Conservation (phyloP, 2,797 vertebrate genomes). For the Tapera naevia region DNA sequence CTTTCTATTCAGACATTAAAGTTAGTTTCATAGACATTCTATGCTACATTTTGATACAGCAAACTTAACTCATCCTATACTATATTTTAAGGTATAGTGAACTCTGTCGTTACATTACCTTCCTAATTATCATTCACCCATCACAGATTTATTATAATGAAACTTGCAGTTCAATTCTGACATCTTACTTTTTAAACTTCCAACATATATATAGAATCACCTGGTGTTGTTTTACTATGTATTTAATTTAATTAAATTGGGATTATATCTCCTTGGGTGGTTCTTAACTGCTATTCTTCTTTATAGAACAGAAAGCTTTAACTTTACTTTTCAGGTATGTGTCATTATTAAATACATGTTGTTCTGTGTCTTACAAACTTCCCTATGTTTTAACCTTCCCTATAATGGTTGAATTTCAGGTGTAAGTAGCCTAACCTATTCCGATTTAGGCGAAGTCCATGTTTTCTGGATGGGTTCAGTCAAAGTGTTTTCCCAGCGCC, state of each 20-base stretch:
- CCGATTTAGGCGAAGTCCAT: neutral
- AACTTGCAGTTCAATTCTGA: neutral
- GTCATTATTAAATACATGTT: neutral
- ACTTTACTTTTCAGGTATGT: neutral
- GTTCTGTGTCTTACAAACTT: neutral
- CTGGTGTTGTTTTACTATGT: neutral
- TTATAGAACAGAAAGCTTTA: neutral
- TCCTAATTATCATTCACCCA: neutral
- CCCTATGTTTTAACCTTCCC: neutral
- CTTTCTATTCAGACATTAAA: neutral
- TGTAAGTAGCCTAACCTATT: neutral
- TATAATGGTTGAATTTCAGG: neutral
- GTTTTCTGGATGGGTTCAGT: neutral
- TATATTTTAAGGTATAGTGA: neutral
- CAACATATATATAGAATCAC: neutral
- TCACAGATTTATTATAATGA: neutral
- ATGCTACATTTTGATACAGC: neutral
- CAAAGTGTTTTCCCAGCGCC: neutral
- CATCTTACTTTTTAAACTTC: neutral
- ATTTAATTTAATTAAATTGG: neutral
- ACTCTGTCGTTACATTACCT: rapidly evolving
- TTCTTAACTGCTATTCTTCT: neutral
- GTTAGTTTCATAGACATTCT: neutral
- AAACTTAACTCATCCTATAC: neutral
- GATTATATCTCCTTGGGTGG: neutral